These are phyloP conservation scores for Oncorhynchus tshawytscha DNA, from an alignment of 2,113 vertebrate species.

Conservation along the genomic window DNA sequence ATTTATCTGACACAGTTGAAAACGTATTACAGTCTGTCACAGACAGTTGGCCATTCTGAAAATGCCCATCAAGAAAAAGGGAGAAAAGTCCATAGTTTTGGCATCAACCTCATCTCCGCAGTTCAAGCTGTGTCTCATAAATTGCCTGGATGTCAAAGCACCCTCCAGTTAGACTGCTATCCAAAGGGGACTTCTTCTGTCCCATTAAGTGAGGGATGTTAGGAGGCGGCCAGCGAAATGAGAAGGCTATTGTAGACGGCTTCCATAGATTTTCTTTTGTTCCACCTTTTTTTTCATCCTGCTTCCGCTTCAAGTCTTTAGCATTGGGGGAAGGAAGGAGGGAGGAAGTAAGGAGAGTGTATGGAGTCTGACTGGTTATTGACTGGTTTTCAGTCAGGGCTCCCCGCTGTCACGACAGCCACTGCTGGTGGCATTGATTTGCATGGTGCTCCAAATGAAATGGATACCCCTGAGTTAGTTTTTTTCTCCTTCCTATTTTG, in stretches of 20 bases:
- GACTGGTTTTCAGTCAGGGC: conserved; percentile 23
- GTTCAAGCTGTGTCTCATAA: conserved; percentile 12
- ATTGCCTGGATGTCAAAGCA: background rate
- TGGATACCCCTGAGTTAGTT: conserved; percentile 1
- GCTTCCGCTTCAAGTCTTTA: conserved; percentile 35
- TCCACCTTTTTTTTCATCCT: background rate
- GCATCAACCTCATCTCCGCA: background rate
- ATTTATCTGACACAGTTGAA: background rate
- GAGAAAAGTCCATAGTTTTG: background rate
- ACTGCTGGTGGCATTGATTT: conserved; percentile 58
- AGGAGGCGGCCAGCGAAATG: background rate
- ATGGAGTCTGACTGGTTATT: conserved; percentile 39
- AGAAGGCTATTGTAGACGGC: conserved; percentile 1
- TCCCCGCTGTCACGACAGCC: conserved; percentile 32
- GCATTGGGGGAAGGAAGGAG: conserved; percentile 24
- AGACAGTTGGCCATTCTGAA: background rate
- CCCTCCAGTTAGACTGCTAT: background rate
- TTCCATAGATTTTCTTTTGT: background rate
- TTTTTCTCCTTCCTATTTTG: conserved; percentile 10
- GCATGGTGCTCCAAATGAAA: conserved; percentile 35
- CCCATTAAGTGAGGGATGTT: conserved; percentile 14
- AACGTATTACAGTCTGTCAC: background rate
- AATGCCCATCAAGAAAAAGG: background rate
- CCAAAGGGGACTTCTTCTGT: conserved; percentile 7
- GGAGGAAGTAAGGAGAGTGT: background rate